phyloP scores from a whole-genome alignment of 2,797 vertebrate genomes.

The Coracias cyanogaster region DNA sequence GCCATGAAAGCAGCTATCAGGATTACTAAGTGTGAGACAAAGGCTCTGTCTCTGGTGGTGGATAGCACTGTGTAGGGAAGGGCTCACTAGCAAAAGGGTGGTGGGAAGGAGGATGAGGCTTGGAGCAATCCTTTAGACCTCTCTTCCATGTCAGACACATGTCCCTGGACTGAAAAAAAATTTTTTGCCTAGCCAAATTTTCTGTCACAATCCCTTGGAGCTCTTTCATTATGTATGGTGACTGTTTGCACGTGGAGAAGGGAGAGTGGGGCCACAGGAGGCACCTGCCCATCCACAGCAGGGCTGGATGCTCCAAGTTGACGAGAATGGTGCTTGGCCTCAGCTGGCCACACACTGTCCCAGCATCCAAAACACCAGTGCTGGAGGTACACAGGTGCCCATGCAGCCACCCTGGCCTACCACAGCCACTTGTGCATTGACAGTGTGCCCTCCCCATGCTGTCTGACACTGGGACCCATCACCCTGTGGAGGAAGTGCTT shows the following conservation, averaged over 20 bases:
- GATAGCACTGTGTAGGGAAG: not conserved
- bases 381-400: not conserved
- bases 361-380: rapidly evolving
- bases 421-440: rapidly evolving
- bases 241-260: rapidly evolving
- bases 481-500: not conserved
- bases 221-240: not conserved
- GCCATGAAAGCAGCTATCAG: not conserved
- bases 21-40: not conserved
- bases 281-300: rapidly evolving
- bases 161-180: not conserved
- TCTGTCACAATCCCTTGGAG: rapidly evolving
- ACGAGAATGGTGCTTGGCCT: rapidly evolving
- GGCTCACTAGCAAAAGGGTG: not conserved
- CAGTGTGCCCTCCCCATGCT: not conserved
- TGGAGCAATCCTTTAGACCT: rapidly evolving
- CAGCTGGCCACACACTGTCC: rapidly evolving
- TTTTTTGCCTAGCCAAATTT: not conserved
- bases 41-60: not conserved
- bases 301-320: not conserved
- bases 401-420: not conserved
- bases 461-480: rapidly evolving
- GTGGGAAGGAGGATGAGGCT: not conserved
- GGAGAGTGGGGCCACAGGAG: rapidly evolving
- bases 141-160: not conserved